Percentiles rank a stretch among this genome's conserved stretches.
phyloP scores from a whole-genome alignment of 2,797 vertebrate species.

The Poeciliopsis turneri region DNA sequence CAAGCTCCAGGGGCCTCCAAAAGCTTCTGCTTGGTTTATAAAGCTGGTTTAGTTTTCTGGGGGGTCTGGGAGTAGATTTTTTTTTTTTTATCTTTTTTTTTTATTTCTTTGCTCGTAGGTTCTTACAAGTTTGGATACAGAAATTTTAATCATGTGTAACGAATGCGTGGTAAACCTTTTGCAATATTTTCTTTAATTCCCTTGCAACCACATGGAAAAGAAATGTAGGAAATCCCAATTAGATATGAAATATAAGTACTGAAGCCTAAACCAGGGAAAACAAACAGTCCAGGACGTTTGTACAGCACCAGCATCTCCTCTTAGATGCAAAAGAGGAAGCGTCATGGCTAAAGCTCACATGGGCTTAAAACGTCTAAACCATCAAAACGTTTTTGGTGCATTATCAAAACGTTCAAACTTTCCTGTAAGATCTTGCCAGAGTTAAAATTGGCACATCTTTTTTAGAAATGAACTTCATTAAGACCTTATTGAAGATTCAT shows the following conservation, averaged over 20 bases:
- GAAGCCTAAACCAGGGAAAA: background rate
- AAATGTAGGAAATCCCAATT: background rate
- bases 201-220: background rate
- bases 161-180: background rate
- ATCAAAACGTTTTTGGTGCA: background rate
- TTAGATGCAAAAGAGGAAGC: background rate
- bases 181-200: background rate
- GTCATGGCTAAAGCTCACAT: background rate
- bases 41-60: slow-evolving; percentile 1
- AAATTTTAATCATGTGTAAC: background rate
- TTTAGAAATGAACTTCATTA: background rate
- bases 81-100: background rate
- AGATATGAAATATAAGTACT: background rate
- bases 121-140: background rate
- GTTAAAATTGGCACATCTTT: background rate
- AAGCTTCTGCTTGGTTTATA: slow-evolving; percentile 3
- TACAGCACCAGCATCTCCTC: background rate
- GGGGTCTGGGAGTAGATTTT: background rate
- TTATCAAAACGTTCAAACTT: background rate
- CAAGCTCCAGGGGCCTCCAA: background rate
- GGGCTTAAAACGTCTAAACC: background rate
- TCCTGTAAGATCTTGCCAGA: background rate
- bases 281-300: background rate
- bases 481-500: background rate
- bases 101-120: background rate